These are phyloP conservation scores for Bombus huntii DNA, from an alignment of 1,140 invertebrate genomes.

Conservation along the genomic window DNA sequence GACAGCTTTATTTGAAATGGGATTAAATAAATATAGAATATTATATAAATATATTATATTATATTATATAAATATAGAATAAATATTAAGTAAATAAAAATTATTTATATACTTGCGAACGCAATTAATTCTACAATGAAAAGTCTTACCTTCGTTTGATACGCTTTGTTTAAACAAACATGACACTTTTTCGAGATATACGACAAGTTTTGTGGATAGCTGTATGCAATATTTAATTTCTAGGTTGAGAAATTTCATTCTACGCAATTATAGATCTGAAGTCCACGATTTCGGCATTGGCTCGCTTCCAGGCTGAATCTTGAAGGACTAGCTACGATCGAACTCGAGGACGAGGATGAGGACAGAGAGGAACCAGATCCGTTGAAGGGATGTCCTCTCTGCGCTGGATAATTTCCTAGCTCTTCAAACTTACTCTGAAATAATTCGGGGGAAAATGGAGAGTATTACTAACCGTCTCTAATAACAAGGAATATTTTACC, in stretches of 20 bases:
- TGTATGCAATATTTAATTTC: conserved; percentile 10
- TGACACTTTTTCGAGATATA: no score
- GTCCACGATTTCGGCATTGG: neutral
- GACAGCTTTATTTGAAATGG: no score
- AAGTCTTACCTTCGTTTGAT: no score
- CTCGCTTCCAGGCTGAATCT: conserved; percentile 15
- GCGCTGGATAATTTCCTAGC: neutral
- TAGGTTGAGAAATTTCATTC: neutral
- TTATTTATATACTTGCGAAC: no score
- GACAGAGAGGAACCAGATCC: neutral
- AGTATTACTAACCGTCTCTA: conserved; percentile 12
- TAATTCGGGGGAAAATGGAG: conserved; percentile 8
- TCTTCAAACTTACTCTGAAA: neutral
- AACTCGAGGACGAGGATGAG: neutral
- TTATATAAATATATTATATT: no score
- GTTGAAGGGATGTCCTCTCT: neutral
- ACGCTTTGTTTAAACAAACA: no score
- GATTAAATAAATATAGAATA: no score
- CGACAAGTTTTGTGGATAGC: no score
- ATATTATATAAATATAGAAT: no score
- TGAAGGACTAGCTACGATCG: conserved; percentile 8
- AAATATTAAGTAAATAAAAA: no score
- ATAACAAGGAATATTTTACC: conserved; percentile 21
- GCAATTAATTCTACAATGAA: no score
- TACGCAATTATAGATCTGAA: neutral